Conservation (phyloP, 2,888 invertebrate genomes). For the Tenthredo distinguenda region DNA sequence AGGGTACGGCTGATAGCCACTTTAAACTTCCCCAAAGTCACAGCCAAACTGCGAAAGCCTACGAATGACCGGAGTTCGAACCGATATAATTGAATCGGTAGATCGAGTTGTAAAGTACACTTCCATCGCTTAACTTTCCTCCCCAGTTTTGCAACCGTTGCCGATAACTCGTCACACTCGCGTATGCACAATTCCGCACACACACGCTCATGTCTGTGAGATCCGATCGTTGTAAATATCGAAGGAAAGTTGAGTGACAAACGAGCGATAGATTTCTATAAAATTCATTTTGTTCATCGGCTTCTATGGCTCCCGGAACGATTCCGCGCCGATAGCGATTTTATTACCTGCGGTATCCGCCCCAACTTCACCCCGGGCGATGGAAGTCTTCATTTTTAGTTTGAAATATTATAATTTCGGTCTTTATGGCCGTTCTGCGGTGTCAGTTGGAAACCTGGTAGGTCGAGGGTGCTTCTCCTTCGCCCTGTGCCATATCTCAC, state of each 20-base stretch:
- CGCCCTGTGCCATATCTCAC: background rate
- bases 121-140: background rate
- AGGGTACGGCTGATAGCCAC: slow-evolving; percentile 35
- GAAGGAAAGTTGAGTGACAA: slow-evolving; percentile 7
- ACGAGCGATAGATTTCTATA: background rate
- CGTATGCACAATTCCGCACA: background rate
- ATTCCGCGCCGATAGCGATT: background rate
- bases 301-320: background rate
- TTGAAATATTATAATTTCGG: background rate
- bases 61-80: background rate
- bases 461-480: background rate
- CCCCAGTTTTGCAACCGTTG: background rate
- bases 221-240: background rate
- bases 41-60: slow-evolving; percentile 32
- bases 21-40: slow-evolving; percentile 48
- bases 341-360: background rate
- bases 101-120: background rate
- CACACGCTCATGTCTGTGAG: background rate
- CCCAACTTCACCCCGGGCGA: background rate
- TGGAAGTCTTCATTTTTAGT: background rate
- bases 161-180: background rate
- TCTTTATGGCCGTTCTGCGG: background rate
- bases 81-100: slow-evolving; percentile 38
- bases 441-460: background rate
- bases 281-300: background rate